Evolutionary conservation across 2,888 invertebrate genomes (phyloP).

Genomic region (Synergus gifuensis): DNA sequence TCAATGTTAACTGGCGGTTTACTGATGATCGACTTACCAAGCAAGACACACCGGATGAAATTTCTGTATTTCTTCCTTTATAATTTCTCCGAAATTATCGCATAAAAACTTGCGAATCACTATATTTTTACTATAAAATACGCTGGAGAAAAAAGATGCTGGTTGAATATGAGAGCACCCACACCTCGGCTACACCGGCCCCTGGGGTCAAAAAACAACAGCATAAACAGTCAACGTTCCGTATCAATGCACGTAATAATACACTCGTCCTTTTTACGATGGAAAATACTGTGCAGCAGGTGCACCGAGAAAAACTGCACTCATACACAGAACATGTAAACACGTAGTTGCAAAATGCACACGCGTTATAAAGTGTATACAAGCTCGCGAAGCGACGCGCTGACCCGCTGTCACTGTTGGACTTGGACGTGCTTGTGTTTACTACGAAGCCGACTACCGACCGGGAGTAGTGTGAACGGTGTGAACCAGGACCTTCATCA

Average conservation of each 20-base stretch:
- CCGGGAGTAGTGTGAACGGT: conserved; percentile 25
- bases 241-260: not conserved
- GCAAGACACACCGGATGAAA: not conserved
- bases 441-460: conserved; percentile 59
- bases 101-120: not conserved
- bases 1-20: not conserved
- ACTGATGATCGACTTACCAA: conserved; percentile 12
- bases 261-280: conserved; percentile 17
- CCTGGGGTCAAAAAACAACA: conserved; percentile 31
- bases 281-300: conserved; percentile 12
- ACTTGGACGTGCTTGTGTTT: conserved; percentile 62
- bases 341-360: conserved; percentile 1
- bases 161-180: not conserved
- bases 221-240: conserved; percentile 18
- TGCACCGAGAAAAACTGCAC: conserved; percentile 1
- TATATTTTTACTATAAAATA: not conserved
- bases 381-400: conserved; percentile 45
- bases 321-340: not conserved
- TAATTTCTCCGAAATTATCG: not conserved
- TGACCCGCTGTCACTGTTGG: conserved; percentile 48
- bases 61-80: not conserved
- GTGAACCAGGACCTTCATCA: conserved; percentile 18
- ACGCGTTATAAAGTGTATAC: not conserved
- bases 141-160: not conserved
- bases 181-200: conserved; percentile 29